Base-by-base conservation (phyloP, 2,797 vertebrate genomes). In the Pachyuromys duprasi region DNA sequence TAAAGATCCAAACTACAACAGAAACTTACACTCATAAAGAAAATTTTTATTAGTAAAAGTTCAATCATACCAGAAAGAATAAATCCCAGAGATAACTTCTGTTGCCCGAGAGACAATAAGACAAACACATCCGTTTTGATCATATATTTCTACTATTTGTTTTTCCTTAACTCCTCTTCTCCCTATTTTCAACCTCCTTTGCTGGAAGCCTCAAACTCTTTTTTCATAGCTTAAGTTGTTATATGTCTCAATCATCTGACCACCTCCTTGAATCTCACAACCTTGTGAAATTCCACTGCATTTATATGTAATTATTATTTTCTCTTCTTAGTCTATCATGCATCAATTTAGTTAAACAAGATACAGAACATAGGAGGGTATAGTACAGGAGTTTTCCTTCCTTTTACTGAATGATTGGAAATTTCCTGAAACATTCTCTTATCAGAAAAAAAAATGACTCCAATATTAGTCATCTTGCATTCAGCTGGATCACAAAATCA, bases 381-480 rank as follows among this genome's bases (percentile, higher is more conserved):
- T n/a, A 31, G 12, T 79, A 55, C 7, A 93, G 86, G 28, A 69
- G 14, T 65, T 72, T 63, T 89, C 22, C 13, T 31, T 42, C 22
- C 12, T 11, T 42, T 15, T 67, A 28, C 1, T 20, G 45, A 74
- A 9, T 45, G 55, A 92, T 75, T 53, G 26, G 36, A 49, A 79
- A 89, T 67, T 84, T 24, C 20, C 18, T 36, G 89, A 60, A 24
- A 39, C 49, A 45, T 31, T 53, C 39, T 67, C 55, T 95, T 76
- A 63, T 31, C 5, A 78, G 80, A 93, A 94, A 91, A 93, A 94
- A 91, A n/a, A 15, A n/a, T 72, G 33, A 91, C 49, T 69, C 33
- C 28, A 75, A 49, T 60, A 76, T n/a, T 57, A 33, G 57, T 42
- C 28, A 63, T 26, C 18, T 63, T 80, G 17, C 36, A 90, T 75